These are phyloP conservation scores for Notoglanidium macrostoma DNA, from an alignment of 2,797 vertebrate species.

Conservation along the genomic window DNA sequence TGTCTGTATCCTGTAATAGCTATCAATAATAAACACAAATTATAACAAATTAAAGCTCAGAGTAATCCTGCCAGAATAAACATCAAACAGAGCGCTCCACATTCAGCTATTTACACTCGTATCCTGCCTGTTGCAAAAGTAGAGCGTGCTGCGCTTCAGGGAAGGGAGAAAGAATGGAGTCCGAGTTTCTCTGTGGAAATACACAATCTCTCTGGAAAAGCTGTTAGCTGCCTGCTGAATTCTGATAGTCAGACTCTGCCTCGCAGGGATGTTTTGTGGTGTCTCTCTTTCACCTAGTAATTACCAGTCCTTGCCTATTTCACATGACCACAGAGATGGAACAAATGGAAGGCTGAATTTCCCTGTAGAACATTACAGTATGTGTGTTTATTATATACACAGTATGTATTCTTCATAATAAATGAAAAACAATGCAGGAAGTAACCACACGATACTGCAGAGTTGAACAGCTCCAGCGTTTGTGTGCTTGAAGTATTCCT, in stretches of 20 bases:
- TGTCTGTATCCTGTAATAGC: not conserved
- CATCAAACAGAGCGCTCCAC: not conserved
- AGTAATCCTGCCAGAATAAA: not conserved
- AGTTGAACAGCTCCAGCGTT: not conserved
- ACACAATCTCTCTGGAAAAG: conserved; percentile 28
- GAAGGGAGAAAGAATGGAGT: conserved; percentile 9
- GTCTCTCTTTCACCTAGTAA: conserved; percentile 22
- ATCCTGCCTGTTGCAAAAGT: conserved; percentile 17
- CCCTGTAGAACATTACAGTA: not conserved
- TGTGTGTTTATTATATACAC: not conserved
- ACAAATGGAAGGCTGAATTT: not conserved
- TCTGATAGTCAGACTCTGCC: not conserved
- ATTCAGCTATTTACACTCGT: conserved; percentile 13
- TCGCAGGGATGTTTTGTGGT: conserved; percentile 5
- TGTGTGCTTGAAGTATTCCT: not conserved
- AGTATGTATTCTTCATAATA: not conserved
- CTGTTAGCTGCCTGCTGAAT: conserved; percentile 16
- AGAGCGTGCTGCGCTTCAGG: conserved; percentile 3
- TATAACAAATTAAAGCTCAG: not conserved
- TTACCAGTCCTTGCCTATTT: conserved; percentile 8
- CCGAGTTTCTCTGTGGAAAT: conserved; percentile 14
- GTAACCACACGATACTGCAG: not conserved
- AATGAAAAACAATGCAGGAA: not conserved
- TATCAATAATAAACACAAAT: not conserved
- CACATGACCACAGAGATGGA: not conserved